phyloP scores from a whole-genome alignment of 2,797 vertebrate species.

The Paratrypauchen microcephalus region DNA sequence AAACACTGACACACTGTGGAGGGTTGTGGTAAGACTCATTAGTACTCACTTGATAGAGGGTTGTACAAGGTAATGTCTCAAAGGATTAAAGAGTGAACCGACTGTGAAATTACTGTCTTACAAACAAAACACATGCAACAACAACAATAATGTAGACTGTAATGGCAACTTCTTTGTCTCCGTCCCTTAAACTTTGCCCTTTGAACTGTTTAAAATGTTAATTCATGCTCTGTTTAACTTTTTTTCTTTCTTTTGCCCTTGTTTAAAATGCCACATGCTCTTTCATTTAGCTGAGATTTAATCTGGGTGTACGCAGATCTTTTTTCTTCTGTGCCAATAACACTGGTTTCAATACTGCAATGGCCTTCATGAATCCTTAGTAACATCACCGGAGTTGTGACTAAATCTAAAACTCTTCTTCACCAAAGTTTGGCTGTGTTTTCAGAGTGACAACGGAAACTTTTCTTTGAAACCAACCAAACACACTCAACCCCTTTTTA shows the following conservation, averaged over 20 bases:
- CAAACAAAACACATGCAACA: background rate
- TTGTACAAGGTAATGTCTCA: constrained; percentile 33
- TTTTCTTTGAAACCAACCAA: constrained; percentile 2
- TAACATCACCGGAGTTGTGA: background rate
- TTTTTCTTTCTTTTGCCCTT: no score
- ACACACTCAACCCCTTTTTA: background rate
- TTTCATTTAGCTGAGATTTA: no score
- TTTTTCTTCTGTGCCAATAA: background rate
- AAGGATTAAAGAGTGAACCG: constrained; percentile 13
- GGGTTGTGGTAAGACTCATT: constrained; percentile 4
- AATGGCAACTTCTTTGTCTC: background rate
- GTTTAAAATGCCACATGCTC: no score
- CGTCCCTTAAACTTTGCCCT: background rate
- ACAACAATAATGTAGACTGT: background rate
- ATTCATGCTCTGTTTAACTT: no score
- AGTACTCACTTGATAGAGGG: constrained; percentile 6
- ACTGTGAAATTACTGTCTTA: constrained; percentile 3
- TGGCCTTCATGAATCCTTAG: constrained; percentile 2
- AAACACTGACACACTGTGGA: constrained; percentile 56
- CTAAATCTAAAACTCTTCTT: constrained; percentile 2
- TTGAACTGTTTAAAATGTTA: no score
- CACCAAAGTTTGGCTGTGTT: background rate
- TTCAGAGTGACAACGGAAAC: constrained; percentile 1
- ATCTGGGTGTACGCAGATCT: no score
- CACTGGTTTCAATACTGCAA: background rate